Evolutionary conservation across 2,888 invertebrate genomes (phyloP).

Genomic region (Xylota sylvarum): DNA sequence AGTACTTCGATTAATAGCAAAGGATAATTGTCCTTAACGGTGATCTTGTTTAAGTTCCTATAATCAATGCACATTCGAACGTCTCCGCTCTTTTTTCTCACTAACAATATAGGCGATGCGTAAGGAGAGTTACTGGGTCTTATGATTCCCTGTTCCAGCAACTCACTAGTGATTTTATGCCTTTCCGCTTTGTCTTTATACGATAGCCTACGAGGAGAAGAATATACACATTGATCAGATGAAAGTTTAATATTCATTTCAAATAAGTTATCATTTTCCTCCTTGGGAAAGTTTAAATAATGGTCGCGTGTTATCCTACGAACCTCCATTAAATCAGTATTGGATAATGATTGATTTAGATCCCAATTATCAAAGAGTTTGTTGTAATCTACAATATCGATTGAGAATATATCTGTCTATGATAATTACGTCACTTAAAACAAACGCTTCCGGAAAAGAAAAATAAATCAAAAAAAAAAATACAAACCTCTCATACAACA

Average conservation of each 20-base stretch:
- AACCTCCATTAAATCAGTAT: neutral
- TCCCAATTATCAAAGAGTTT: constrained; percentile 1
- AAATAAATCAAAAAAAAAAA: too few relatives aligned
- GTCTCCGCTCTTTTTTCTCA: neutral
- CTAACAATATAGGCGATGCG: constrained; percentile 8
- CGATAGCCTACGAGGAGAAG: neutral
- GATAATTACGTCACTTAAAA: too few relatives aligned
- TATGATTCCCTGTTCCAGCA: neutral
- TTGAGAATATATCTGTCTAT: too few relatives aligned
- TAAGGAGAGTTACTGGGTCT: neutral
- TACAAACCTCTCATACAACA: too few relatives aligned
- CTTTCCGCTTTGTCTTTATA: constrained; percentile 6
- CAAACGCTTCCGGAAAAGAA: too few relatives aligned
- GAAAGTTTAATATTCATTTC: constrained; percentile 19
- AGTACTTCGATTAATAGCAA: neutral
- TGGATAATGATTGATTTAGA: constrained; percentile 1
- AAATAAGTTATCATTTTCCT: constrained; percentile 6
- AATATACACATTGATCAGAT: constrained; percentile 2
- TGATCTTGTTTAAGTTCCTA: constrained; percentile 9
- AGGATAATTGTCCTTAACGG: constrained; percentile 3
- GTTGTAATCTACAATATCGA: constrained; percentile 9
- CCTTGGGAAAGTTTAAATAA: constrained; percentile 4
- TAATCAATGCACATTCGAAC: constrained; percentile 16
- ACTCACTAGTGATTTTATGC: constrained; percentile 2
- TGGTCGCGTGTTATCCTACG: constrained; percentile 3